Base-by-base conservation (phyloP, 2,888 invertebrate genomes). In the Lithophane ornitopus region DNA sequence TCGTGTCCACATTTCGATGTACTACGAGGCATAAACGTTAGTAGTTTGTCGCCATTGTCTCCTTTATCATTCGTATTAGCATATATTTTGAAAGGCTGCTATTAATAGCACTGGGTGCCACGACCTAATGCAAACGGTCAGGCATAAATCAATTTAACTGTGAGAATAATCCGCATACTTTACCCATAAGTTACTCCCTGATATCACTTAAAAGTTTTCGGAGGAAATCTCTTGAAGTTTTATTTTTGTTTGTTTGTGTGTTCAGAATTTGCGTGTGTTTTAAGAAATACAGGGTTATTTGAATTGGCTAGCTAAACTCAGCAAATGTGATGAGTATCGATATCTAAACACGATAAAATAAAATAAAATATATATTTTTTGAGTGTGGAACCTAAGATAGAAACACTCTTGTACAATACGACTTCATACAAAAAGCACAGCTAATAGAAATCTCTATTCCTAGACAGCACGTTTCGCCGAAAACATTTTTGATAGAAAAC, bases 51-150 rank as follows among this genome's bases (percentile, higher is more conserved):
- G 52, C 80, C 46, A 84, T 85, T 86, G 85, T 85, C 77, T 82
- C 77, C 85, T 82, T 82, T 82, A 86, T 84, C 85, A 84, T 78
- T 66, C 41, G 46, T 8, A 86, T 86, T 86, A 83, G 78, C 87
- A 86, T 86, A 78, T 69, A 85, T 85, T 87, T 85, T 87, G 87
- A 86, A 85, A 86, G 77, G 78, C 76, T 22, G 54, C 83, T 78
- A 86, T 85, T 81, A 80, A 86, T 85, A 76, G 83, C 67, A 63
- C 78, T 67, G 71, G 70, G 54, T 73, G 70, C 82, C 82, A 79
- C 82, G 75, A 84, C 78, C 82, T 81, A 76, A 76, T 70, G 77
- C 71, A 76, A 86, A 78, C 78, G 82, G 80, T 73, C 76, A 76
- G 62, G 49, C 22, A 86, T 86, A 86, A 86, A 86, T 86, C 87